These are phyloP conservation scores for Sitophilus oryzae DNA, from an alignment of 1,140 invertebrate genomes.

Conservation along the genomic window DNA sequence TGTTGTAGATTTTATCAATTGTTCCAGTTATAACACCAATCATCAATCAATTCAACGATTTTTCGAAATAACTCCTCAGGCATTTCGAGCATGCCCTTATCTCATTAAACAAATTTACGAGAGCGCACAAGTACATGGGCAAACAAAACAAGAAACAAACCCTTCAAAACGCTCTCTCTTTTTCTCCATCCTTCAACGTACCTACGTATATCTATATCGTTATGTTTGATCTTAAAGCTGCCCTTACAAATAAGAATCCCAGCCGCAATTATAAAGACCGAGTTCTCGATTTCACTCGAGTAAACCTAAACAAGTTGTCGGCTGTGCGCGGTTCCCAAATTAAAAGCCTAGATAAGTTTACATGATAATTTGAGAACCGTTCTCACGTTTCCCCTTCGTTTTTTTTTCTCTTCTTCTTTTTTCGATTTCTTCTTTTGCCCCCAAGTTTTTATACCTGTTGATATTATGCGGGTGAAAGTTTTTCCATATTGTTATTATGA, in stretches of 20 bases:
- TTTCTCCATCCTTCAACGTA: no score
- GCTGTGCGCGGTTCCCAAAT: slow-evolving; percentile 14
- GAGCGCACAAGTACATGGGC: neutral
- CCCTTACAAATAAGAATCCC: slow-evolving; percentile 18
- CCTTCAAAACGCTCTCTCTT: slow-evolving; percentile 9
- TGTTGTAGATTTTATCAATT: no score
- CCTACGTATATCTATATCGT: slow-evolving; percentile 15
- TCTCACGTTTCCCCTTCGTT: slow-evolving; percentile 2
- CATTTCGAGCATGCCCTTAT: neutral
- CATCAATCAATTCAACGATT: no score
- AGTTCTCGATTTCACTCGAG: slow-evolving; percentile 20
- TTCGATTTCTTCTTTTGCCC: neutral
- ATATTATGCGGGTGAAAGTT: neutral
- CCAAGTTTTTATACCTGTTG: neutral
- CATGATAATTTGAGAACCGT: slow-evolving; percentile 18
- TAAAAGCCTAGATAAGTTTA: slow-evolving; percentile 20
- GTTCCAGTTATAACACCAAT: no score
- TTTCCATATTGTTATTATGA: neutral
- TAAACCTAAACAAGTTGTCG: slow-evolving; percentile 15
- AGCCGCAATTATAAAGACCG: slow-evolving; percentile 19
- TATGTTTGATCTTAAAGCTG: slow-evolving; percentile 19
- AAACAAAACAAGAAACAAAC: slow-evolving; percentile 13
- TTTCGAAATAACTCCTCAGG: no score
- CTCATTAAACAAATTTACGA: slow-evolving; percentile 1
- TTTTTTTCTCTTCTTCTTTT: slow-evolving; percentile 1